Conservation (phyloP, 2,888 invertebrate species). For the Plagiodera versicolora region DNA sequence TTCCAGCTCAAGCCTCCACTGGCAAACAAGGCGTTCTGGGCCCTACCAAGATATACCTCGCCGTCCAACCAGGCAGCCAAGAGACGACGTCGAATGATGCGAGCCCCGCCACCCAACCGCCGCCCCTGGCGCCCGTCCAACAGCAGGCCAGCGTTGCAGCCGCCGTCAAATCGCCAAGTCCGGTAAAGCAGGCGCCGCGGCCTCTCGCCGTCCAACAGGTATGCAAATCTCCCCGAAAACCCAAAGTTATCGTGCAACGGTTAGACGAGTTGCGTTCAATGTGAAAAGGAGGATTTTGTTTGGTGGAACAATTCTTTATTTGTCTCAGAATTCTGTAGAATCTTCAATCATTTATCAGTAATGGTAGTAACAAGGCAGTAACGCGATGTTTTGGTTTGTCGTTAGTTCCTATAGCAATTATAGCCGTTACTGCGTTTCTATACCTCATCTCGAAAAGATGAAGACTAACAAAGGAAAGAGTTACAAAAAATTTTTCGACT, state of each 20-base stretch:
- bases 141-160: constrained; percentile 23
- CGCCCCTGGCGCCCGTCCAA: constrained; percentile 59
- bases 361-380: too few species aligned
- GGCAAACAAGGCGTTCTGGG: constrained; percentile 84
- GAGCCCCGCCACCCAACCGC: constrained; percentile 51
- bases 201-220: constrained; percentile 47
- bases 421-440: too few species aligned
- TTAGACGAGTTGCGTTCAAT: constrained; percentile 42
- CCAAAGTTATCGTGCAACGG: constrained; percentile 50
- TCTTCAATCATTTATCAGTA: too few species aligned
- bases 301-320: too few species aligned
- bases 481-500: too few species aligned
- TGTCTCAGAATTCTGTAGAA: too few species aligned
- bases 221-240: constrained; percentile 47
- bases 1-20: constrained; percentile 80
- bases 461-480: too few species aligned
- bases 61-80: constrained; percentile 72
- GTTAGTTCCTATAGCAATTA: too few species aligned
- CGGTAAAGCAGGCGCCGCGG: constrained; percentile 33
- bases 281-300: too few species aligned
- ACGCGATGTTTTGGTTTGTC: too few species aligned
- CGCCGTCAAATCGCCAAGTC: constrained; percentile 23
- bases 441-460: too few species aligned
- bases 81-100: background rate
- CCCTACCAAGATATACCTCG: constrained; percentile 83